Base-by-base conservation (phyloP, 2,888 invertebrate species). In the Caenorhabditis macrosperma region DNA sequence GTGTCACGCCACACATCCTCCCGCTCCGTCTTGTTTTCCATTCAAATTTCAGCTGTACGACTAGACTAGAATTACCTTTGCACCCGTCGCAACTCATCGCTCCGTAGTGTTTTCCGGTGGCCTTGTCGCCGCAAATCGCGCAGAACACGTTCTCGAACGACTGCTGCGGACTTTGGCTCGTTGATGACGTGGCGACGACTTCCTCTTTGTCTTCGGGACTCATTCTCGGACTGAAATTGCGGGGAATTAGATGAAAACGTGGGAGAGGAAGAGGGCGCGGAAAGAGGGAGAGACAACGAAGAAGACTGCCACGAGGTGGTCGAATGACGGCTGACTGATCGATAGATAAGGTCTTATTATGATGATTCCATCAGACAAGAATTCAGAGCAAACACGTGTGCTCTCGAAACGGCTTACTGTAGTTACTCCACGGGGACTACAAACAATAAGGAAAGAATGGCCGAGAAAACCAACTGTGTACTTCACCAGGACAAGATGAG, bases 31-130 rank as follows among this genome's bases (percentile, higher is more conserved):
- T 55, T 44, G 26, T 35, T 50, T 28, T 46, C 15, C 10, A 35
- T 50, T 24, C 10, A 28, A 38, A 35, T 52, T 50, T 26, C 10
- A 41, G 24, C 20, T 22, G 12, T 38, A 30, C 41, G 20, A 50
- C 10, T 38, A 24, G 35, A 35, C 5, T 50, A 1, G 4, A 17
- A 12, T 24, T 54, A 84, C 87, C 89, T 81, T 89, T 89, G 60
- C 89, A 89, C 35, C 89, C 89, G 67, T 89, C 89, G 67, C 89
- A 89, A 30, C 85, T 85, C 48, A 87, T 75, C 22, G 87, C 88
- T 50, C 84, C 88, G 55, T 89, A 89, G 67, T 89, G 89, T 75
- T 85, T 86, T n/a, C 90, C 90, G 30, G 90, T 90, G 7, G 88
- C 89, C 50, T 76, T 81, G 80, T 90, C 90, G 7, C 86, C 86